Evolutionary conservation across 2,888 invertebrate genomes (phyloP), one percentile per base, ranked within the genome.

Genomic region (Hanleya hanleyi): DNA sequence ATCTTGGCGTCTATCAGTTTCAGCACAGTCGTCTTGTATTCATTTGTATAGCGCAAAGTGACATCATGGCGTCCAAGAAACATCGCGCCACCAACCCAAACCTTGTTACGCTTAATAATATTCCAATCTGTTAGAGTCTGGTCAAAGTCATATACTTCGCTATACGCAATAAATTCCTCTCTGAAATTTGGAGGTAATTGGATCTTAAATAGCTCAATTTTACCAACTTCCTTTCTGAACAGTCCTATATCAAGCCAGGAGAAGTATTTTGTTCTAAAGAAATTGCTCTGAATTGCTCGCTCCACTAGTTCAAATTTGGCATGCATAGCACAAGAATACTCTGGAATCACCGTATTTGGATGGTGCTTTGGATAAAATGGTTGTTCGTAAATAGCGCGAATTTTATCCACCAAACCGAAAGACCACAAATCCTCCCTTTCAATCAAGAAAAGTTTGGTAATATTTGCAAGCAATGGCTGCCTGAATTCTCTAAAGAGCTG

Each of bases 161-260:
- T n/a, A 47, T 47, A 47, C 4, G 47, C 47, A 5, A 47, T 22
- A 18, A 47, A n/a, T 47, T 47, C 47, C 18, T 47, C 47, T 18
- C 22, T 47, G 7, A 47, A 47, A 47, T 47, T 18, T 4, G 47
- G 47, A 18, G 47, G 47, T n/a, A 47, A 22, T 1, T 18, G 22
- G 47, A 47, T 18, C 22, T 18, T 47, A 7, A 47, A 47, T 4
- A 1, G 1, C n/a, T 47, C 47, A n/a, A 4, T 47, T 47, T 47
- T 22, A 22, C 3, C 18, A 47, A 47, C 7, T 4, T n/a, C 7
- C 47, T 47, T 22, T 69, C 33, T 50, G 38, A 82, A 83, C 73
- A 80, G 82, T 12, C 83, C 84, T 12, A 83, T 72, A 69, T 84
- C 84, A 0, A 84, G 29, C 84, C 84, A 84, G 36, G 80, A 74